A percentile compares a stretch with the other conserved stretches of the same genome.
These are phyloP conservation scores for Tauraco erythrolophus DNA, from an alignment of 2,113 vertebrate genomes.

Conservation along the genomic window DNA sequence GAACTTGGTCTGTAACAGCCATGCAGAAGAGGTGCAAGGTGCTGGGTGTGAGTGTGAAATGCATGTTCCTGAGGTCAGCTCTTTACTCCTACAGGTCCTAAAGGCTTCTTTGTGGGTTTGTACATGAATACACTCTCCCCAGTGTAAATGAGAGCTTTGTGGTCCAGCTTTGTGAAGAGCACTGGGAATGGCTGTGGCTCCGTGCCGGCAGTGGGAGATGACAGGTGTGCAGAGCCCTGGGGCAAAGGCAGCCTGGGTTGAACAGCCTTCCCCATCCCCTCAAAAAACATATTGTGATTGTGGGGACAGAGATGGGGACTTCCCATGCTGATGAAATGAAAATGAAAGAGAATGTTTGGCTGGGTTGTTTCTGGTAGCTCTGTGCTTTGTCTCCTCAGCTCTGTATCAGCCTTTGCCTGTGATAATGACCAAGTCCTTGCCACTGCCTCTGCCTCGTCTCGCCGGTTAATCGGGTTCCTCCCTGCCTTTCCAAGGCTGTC, in stretches of 20 bases:
- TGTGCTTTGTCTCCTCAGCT: background rate
- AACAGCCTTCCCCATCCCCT: background rate
- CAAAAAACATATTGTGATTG: background rate
- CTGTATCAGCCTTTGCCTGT: background rate
- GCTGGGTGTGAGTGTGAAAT: background rate
- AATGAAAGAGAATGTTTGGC: fast-evolving
- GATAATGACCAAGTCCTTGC: background rate
- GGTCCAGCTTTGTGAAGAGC: background rate
- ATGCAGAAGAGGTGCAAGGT: fast-evolving
- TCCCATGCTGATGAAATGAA: background rate
- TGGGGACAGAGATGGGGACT: background rate
- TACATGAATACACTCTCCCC: background rate
- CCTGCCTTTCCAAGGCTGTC: background rate
- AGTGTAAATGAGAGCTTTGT: background rate
- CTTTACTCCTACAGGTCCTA: background rate
- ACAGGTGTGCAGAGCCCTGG: background rate
- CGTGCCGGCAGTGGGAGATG: background rate
- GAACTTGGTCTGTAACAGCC: fast-evolving
- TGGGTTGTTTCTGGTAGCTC: background rate
- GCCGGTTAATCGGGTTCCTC: background rate
- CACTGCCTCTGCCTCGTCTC: background rate
- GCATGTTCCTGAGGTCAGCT: background rate
- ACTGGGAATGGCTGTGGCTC: fast-evolving
- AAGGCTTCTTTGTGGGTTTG: background rate
- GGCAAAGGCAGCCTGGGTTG: background rate